Percentiles rank a stretch among this genome's conserved stretches.
These are phyloP conservation scores for Mohoua ochrocephala DNA, from an alignment of 2,113 vertebrate genomes.

Conservation along the genomic window DNA sequence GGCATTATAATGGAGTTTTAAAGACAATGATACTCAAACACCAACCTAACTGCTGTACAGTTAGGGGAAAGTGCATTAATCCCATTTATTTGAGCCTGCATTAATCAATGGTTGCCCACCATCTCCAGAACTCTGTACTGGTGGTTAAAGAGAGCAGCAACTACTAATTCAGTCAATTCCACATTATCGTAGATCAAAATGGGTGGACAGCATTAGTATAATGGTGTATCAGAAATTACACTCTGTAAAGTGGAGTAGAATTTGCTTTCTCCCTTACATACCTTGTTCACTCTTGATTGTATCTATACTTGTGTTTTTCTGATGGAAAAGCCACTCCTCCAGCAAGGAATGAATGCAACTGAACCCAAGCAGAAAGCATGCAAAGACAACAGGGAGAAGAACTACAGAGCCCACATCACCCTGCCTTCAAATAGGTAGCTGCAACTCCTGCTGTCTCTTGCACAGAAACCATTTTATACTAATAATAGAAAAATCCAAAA, in stretches of 20 bases:
- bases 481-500: background rate
- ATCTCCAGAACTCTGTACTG: background rate
- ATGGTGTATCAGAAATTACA: background rate
- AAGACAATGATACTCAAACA: background rate
- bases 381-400: background rate
- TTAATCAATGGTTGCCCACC: background rate
- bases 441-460: background rate
- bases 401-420: background rate
- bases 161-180: background rate
- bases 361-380: background rate
- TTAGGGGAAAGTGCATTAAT: background rate
- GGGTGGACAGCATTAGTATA: background rate
- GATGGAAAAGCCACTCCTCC: background rate
- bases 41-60: background rate
- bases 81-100: background rate
- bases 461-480: background rate
- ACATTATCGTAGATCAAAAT: background rate
- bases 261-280: background rate
- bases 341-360: background rate
- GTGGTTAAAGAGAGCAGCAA: background rate
- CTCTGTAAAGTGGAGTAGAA: background rate
- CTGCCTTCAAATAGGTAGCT: background rate
- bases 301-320: background rate
- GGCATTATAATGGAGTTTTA: background rate
- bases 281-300: background rate